Percentiles rank a stretch among this genome's conserved stretches.
Conservation (phyloP, 2,113 vertebrate genomes). For the Bos javanicus region DNA sequence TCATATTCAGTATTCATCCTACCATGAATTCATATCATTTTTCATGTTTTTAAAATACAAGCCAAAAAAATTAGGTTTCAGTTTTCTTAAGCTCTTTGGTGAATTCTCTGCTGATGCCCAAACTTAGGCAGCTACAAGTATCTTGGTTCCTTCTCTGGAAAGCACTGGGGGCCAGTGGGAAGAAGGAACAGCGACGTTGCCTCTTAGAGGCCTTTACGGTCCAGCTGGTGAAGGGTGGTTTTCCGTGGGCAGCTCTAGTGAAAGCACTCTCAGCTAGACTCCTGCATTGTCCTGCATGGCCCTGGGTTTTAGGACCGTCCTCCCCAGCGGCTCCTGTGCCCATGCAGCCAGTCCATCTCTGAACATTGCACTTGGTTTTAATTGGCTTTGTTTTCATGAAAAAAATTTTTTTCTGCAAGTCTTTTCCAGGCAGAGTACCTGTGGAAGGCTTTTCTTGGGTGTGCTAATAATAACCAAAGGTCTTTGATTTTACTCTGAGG, state of each 20-base stretch:
- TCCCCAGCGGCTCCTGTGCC: not conserved
- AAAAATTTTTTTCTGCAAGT: not conserved
- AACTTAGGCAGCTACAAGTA: not conserved
- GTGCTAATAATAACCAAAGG: not conserved
- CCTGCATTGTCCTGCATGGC: not conserved
- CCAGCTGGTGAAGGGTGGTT: not conserved
- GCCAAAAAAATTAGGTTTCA: not conserved
- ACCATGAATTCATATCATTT: not conserved
- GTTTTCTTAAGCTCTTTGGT: not conserved
- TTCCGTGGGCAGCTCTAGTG: not conserved
- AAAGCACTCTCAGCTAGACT: not conserved
- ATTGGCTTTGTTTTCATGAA: not conserved
- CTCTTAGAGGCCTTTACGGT: not conserved
- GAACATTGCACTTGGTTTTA: not conserved
- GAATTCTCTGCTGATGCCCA: not conserved
- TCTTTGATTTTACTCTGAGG: not conserved
- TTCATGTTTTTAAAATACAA: not conserved
- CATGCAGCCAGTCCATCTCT: not conserved
- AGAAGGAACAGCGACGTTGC: not conserved
- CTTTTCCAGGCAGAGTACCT: not conserved
- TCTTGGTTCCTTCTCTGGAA: not conserved
- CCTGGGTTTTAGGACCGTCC: not conserved
- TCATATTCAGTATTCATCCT: not conserved
- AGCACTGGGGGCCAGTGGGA: not conserved
- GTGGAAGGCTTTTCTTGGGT: not conserved